Evolutionary conservation across 1,140 invertebrate species (phyloP).

Genomic region (Oncopodura yosiiana): DNA sequence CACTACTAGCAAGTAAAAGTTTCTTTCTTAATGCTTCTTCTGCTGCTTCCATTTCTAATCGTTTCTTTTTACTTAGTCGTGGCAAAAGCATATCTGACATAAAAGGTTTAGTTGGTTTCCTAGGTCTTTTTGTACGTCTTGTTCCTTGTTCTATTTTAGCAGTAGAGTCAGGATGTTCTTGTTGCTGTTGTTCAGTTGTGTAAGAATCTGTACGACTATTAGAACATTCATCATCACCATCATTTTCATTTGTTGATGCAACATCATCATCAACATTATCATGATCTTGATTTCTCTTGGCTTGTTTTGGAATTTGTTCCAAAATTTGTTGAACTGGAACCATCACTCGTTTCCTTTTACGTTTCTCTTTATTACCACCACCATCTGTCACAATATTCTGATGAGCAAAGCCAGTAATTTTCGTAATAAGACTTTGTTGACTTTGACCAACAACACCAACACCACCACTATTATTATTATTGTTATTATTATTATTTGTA

Average conservation of each 20-base stretch:
- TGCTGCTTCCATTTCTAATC: constrained; percentile 2
- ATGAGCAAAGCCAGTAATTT: background rate
- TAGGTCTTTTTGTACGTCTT: constrained; percentile 14
- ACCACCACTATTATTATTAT: background rate
- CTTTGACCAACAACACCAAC: background rate
- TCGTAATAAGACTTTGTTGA: no score
- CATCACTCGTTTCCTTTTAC: no score
- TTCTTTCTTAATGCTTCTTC: background rate
- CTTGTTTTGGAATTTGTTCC: constrained; percentile 2
- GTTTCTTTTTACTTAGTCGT: constrained; percentile 3
- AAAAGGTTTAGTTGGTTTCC: constrained; percentile 30
- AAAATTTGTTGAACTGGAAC: constrained; percentile 2
- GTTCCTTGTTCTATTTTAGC: background rate
- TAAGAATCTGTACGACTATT: background rate
- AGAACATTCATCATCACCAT: background rate
- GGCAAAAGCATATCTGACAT: constrained; percentile 12
- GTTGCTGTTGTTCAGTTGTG: background rate
- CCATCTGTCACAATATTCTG: background rate
- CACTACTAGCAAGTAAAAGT: constrained; percentile 7
- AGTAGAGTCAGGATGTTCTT: background rate
- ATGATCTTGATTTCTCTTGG: background rate
- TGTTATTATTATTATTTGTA: background rate
- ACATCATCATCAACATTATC: constrained; percentile 14
- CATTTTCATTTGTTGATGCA: background rate
- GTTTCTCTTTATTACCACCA: no score